Conservation (phyloP, 2,797 vertebrate species). For the Argya squamiceps region DNA sequence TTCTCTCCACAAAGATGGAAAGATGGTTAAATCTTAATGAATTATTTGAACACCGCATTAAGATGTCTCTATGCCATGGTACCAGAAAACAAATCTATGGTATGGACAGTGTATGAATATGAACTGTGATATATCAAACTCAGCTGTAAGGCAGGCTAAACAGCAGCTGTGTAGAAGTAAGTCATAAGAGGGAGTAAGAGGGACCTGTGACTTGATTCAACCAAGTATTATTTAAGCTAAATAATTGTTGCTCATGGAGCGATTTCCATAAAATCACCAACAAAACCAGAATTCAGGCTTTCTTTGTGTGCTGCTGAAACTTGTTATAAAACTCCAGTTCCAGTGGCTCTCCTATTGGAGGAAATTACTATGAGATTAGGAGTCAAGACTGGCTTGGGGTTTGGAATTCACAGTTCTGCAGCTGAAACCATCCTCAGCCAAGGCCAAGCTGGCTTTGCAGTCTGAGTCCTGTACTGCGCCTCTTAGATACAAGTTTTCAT, state of each 20-base stretch:
- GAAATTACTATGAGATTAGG: neutral
- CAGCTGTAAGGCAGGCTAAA: neutral
- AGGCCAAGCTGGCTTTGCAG: neutral
- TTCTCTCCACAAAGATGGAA: neutral
- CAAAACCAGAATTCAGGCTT: neutral
- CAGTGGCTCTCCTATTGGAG: neutral
- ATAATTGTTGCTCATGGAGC: neutral
- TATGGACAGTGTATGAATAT: neutral
- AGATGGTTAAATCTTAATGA: neutral
- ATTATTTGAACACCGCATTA: neutral
- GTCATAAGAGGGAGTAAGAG: too few species aligned
- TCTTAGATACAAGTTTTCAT: neutral
- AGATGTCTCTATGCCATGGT: neutral
- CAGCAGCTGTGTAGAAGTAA: neutral
- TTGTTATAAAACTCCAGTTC: neutral
- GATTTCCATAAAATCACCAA: neutral
- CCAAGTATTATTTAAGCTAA: neutral
- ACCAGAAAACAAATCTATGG: neutral
- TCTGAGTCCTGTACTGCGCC: neutral
- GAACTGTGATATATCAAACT: neutral
- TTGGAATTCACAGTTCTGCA: neutral
- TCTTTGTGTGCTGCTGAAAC: neutral
- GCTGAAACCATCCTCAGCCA: neutral
- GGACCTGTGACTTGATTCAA: neutral
- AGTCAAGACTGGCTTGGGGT: neutral